Evolutionary conservation across 2,113 vertebrate genomes (phyloP), one percentile per base, ranked within the genome.

Genomic region (Nerophis ophidion): DNA sequence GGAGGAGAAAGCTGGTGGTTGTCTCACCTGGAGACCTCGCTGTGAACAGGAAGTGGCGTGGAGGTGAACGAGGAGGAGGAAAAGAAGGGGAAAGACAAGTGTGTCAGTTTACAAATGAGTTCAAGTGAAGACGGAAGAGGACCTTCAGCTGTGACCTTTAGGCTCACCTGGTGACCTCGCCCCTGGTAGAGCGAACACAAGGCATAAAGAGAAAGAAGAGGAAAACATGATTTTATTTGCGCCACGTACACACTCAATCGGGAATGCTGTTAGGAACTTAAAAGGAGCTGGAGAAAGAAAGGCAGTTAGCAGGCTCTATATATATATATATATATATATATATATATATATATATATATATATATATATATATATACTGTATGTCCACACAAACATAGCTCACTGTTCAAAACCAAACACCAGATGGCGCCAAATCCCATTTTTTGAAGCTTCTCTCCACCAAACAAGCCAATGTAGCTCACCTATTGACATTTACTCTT

Each of bases 121-220:
- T 59, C 7, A 57, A 74, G 65, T 69, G 35, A n/a, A 45, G 60
- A 70, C 8, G 54, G 57, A 75, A 10, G 42, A 55, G 15, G 16
- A 61, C 59, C 34, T 14, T n/a, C 26, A 40, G 13, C 40, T 16
- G 60, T 56, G 73, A 69, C 66, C 68, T 72, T 76, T 69, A 49
- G 68, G 80, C 86, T 88, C 86, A 88, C 86, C 86, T 88, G 86
- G 86, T 81, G 86, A 88, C 81, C 85, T 81, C 11, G 87, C 77
- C 33, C 84, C 87, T 86, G 55, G 1, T 60, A 59, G 17, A 66
- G 63, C 3, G 11, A 67, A 59, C 63, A 71, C 34, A 77, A 80
- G 79, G 60, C 63, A 81, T 47, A 81, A 45, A 34, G 5, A 16
- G 40, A 35, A 15, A 74, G 26, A 64, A 80, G 68, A 52, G 53